Base-by-base conservation (phyloP, 2,888 invertebrate genomes). In the Cephus runcator region DNA sequence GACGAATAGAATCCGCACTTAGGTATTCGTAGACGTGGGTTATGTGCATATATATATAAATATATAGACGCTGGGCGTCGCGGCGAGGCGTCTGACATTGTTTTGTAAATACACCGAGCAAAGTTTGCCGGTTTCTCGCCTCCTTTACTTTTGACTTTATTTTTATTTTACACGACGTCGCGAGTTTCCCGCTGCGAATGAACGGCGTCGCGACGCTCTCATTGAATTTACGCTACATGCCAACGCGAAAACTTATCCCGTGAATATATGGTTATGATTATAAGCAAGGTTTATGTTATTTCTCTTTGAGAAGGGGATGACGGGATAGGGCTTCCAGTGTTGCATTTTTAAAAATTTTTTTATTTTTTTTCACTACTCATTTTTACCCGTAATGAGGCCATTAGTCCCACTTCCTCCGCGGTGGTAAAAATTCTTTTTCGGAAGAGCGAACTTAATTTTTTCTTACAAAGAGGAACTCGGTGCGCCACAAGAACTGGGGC, bases 211-310 rank as follows among this genome's bases (percentile, higher is more conserved):
- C 33, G 30, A 12, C 71, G 71, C 71, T 33, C 40, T 40, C 40
- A 56, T 56, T 56, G 40, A 56, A 56, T 56, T 56, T 56, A 56
- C 23, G 40, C 23, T 15, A 56, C 40, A 56, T 56, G 40, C 40
- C 15, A 15, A 56, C 40, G 40, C 40, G 40, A 56, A 56, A 56
- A 56, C 79, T 82, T 82, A 77, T 33, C 81, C 76, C 80, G 76
- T 81, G 82, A 82, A 82, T 82, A 80, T 81, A 81, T 80, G 82
- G 77, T 77, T 81, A 81, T 80, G 79, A 81, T 81, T 80, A 33
- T 11, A 12, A 31, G 31, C 31, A 33, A 11, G 31, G 71, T 15
- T 33, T 33, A 71, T 12, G 31, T 71, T 33, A 31, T 33, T 71
- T n/a, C 31, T 12, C 33, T 71, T 9, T 71, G 12, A 71, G 71